A percentile compares a stretch with the other conserved stretches of the same genome.
Conservation (phyloP, 2,797 vertebrate genomes). For the Esox lucius region DNA sequence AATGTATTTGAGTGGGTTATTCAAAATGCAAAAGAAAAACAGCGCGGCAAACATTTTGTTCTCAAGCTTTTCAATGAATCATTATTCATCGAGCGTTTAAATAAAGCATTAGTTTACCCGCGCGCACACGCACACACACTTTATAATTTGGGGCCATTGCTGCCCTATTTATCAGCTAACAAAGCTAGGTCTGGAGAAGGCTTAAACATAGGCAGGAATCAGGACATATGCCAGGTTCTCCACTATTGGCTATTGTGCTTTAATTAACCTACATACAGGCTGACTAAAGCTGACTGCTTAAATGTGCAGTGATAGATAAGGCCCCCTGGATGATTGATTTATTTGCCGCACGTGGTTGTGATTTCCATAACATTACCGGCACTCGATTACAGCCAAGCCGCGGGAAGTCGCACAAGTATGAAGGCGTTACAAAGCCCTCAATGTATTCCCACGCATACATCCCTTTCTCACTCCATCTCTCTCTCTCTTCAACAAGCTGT, state of each 20-base stretch:
- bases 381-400: constrained; percentile 59
- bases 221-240: constrained; percentile 77
- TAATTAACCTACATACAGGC: constrained; percentile 81
- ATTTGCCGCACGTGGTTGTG: constrained; percentile 72
- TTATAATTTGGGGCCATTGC: neutral
- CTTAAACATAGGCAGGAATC: constrained; percentile 68
- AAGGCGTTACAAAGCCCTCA: constrained; percentile 37
- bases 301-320: constrained; percentile 82
- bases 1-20: constrained; percentile 50
- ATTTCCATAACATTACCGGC: constrained; percentile 73
- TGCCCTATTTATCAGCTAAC: neutral
- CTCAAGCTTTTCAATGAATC: constrained; percentile 65
- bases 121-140: neutral
- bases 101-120: constrained; percentile 62
- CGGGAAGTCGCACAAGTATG: constrained; percentile 53
- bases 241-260: constrained; percentile 75
- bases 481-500: neutral
- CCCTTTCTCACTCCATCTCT: neutral
- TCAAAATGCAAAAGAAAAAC: constrained; percentile 35
- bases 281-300: constrained; percentile 73
- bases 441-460: constrained; percentile 40
- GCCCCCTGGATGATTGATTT: constrained; percentile 77
- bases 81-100: constrained; percentile 67
- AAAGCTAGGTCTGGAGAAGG: constrained; percentile 68
- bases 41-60: constrained; percentile 27